These are phyloP conservation scores for Blastomussa wellsi DNA, from an alignment of 92 coral and sea anemone species.

Conservation along the genomic window DNA sequence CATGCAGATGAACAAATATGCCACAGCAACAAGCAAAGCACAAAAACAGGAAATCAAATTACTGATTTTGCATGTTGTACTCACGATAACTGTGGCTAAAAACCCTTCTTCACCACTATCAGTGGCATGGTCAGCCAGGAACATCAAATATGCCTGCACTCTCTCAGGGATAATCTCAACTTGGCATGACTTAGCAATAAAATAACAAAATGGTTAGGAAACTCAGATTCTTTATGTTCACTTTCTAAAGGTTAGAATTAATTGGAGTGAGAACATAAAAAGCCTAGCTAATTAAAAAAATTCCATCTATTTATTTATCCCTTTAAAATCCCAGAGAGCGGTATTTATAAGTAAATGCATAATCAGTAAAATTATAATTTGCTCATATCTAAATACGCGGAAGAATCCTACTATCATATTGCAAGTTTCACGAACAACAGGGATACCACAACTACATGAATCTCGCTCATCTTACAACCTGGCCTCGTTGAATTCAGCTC, in stretches of 20 bases:
- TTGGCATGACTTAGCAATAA: constrained; percentile 73
- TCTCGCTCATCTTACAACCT: too few species aligned
- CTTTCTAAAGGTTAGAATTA: background rate
- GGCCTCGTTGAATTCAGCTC: too few species aligned
- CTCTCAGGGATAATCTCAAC: constrained; percentile 88
- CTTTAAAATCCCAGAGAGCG: too few species aligned
- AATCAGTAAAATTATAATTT: too few species aligned
- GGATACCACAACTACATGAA: too few species aligned
- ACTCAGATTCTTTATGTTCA: background rate
- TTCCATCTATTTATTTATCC: too few species aligned
- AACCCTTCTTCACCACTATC: constrained; percentile 72
- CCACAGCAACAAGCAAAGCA: background rate
- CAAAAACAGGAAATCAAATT: background rate
- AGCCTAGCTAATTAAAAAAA: too few species aligned
- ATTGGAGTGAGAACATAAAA: too few species aligned
- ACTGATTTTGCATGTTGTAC: background rate
- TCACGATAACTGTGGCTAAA: constrained; percentile 75
- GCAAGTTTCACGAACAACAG: too few species aligned
- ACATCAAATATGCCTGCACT: constrained; percentile 86
- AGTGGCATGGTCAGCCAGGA: constrained; percentile 77
- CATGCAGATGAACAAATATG: background rate
- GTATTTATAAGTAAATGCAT: too few species aligned
- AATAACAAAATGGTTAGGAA: background rate
- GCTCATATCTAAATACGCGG: too few species aligned
- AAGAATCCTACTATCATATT: too few species aligned